Base-by-base conservation (phyloP, 2,113 vertebrate genomes). In the Scomber colias region DNA sequence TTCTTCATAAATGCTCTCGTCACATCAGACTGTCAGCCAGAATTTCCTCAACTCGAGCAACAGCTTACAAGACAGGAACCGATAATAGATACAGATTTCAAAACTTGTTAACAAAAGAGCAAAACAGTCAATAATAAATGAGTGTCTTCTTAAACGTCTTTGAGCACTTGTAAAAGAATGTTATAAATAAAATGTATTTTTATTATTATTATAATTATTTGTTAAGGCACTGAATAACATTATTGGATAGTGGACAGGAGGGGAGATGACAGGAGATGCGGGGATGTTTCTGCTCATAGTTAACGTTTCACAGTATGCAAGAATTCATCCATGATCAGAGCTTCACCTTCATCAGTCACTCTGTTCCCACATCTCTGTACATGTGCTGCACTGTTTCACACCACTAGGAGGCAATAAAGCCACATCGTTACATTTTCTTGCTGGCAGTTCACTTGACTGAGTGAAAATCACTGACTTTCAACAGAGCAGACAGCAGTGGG, bases 351-450 rank as follows among this genome's bases (percentile, higher is more conserved):
- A 46, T 31, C 27, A 24, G 19, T 49, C 46, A 40, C 8, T 19
- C 16, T 45, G 53, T 17, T 46, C 2, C 0, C 45, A n/a, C 61
- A 57, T 57, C 45, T 57, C 14, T 57, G 2, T 71, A 1, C 35
- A 67, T 10, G 1, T 85, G 69, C 61, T 48, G 55, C 51, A 30
- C 72, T 11, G 17, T 50, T 14, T 78, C n/a, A 17, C 11, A 70
- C 90, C 93, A 93, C 83, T 68, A 84, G 75, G 87, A 56, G 94
- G 92, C 88, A 91, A 21, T 89, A 84, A 64, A 79, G 19, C 40
- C 55, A 62, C 83, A 74, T 64, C 31, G 5, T 6, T 71, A 17
- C 3, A 21, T 40, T 15, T 16, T 21, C 24, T 6, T 27, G 3
- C 12, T 48, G 53, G 40, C 19, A 24, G 11, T 30, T 61, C 16